phyloP scores from a whole-genome alignment of 1,140 invertebrate genomes.

The Plectus sambesii region DNA sequence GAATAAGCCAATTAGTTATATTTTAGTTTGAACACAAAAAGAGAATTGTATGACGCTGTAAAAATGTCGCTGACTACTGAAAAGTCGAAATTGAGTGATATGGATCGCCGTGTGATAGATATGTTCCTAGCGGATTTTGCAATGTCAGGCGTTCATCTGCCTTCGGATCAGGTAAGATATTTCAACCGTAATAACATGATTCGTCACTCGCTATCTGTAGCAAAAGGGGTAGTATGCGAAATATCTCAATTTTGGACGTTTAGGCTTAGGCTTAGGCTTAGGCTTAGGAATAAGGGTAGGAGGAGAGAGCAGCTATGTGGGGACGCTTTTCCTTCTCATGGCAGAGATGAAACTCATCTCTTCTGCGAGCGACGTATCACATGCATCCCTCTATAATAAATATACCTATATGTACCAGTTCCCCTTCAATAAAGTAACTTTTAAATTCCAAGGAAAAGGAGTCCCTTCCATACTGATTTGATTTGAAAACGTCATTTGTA shows the following conservation, averaged over 20 bases:
- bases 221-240: not conserved
- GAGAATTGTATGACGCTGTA: conserved; percentile 18
- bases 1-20: not conserved
- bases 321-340: conserved; percentile 18
- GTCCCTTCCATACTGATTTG: too few species aligned
- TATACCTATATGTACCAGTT: too few species aligned
- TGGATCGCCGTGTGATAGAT: conserved; percentile 18
- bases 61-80: conserved; percentile 20
- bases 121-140: conserved; percentile 26
- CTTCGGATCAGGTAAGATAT: conserved; percentile 16
- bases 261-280: conserved; percentile 18
- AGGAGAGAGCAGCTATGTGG: conserved; percentile 16
- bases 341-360: too few species aligned
- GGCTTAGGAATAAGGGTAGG: conserved; percentile 20
- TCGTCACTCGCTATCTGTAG: too few species aligned
- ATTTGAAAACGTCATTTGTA: too few species aligned
- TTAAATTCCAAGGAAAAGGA: not conserved
- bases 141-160: conserved; percentile 22
- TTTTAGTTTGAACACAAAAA: conserved; percentile 22
- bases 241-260: conserved; percentile 13
- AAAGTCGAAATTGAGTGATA: conserved; percentile 15
- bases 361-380: too few species aligned
- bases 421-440: not conserved
- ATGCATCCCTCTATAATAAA: too few species aligned
- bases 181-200: too few species aligned